Base-by-base conservation (phyloP, 2,888 invertebrate species). In the Cephus spinipes region DNA sequence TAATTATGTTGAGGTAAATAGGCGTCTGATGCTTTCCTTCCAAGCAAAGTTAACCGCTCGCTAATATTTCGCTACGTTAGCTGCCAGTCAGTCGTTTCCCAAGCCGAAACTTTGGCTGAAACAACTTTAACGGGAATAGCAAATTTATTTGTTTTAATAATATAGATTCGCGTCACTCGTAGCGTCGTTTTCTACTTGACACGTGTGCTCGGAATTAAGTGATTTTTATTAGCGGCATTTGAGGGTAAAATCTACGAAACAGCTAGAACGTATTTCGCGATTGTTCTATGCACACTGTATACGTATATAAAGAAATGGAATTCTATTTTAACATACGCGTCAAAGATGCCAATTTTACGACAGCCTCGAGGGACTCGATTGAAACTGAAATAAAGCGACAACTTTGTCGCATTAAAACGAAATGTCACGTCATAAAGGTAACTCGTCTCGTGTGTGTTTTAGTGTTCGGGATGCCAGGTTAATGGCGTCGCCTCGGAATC, bases 401-500 rank as follows among this genome's bases (percentile, higher is more conserved):
- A 55, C 55, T 55, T 9, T 9, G 23, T 55, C 55, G 55, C 55
- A 23, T 55, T 55, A 55, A 55, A 55, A 23, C 23, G 55, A 55
- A 71, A 33, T 31, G 71, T 36, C 74, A 33, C 74, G 35, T 74
- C 74, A 33, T 74, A 74, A 74, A 74, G 35, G 36, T 35, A 74
- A 55, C 36, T 74, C 74, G 74, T n/a, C n/a, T n/a, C 33, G 23
- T 11, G 74, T 71, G 78, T 78, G 76, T 77, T 77, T 75, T 73
- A 77, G 74, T 40, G 68, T 76, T 73, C 74, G 68, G 40, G 35
- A 34, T 79, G 78, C 79, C 81, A 75, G 76, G 76, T 80, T 83
- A 83, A 83, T 81, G 83, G 82, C 83, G 83, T 83, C 83, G 82
- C 81, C 82, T 80, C 78, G 23, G 76, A 81, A 78, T 82, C 81